phyloP scores from a whole-genome alignment of 2,797 vertebrate species.

The Galagoides demidoff region DNA sequence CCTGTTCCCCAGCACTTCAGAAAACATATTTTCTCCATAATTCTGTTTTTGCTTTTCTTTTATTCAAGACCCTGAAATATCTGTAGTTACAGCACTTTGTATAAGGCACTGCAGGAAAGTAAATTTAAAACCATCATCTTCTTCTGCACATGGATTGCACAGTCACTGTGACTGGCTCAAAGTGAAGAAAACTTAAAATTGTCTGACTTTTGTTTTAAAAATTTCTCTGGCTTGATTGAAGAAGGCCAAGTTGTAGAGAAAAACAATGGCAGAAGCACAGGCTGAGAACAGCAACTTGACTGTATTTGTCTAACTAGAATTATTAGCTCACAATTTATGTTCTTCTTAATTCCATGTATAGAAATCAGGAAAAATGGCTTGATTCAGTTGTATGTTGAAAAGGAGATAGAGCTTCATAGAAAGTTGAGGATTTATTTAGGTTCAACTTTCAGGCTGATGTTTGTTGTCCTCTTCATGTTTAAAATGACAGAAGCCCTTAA shows the following conservation, averaged over 20 bases:
- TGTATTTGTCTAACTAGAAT: conserved; percentile 74
- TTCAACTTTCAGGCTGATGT: conserved; percentile 42
- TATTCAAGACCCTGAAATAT: conserved; percentile 12
- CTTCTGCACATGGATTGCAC: conserved; percentile 23
- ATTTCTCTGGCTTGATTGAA: conserved; percentile 79
- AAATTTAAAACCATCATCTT: neutral
- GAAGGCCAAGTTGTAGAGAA: conserved; percentile 71
- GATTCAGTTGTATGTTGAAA: conserved; percentile 69
- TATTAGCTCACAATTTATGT: conserved; percentile 69
- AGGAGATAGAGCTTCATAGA: conserved; percentile 61
- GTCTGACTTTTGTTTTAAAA: conserved; percentile 76
- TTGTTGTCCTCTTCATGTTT: conserved; percentile 83
- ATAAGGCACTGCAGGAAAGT: conserved; percentile 61
- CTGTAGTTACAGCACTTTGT: conserved; percentile 47
- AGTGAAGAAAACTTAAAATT: conserved; percentile 61
- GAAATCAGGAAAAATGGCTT: conserved; percentile 73
- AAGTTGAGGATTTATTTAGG: conserved; percentile 31
- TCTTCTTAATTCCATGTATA: conserved; percentile 70
- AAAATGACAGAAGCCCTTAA: conserved; percentile 80
- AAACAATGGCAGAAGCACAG: conserved; percentile 42
- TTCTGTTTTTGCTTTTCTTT: conserved; percentile 48
- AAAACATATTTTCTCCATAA: conserved; percentile 29
- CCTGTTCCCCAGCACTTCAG: conserved; percentile 60
- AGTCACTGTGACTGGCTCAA: conserved; percentile 43
- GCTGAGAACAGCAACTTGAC: conserved; percentile 24